These are phyloP conservation scores for Cotesia congregata DNA, from an alignment of 2,888 invertebrate genomes.

Conservation along the genomic window DNA sequence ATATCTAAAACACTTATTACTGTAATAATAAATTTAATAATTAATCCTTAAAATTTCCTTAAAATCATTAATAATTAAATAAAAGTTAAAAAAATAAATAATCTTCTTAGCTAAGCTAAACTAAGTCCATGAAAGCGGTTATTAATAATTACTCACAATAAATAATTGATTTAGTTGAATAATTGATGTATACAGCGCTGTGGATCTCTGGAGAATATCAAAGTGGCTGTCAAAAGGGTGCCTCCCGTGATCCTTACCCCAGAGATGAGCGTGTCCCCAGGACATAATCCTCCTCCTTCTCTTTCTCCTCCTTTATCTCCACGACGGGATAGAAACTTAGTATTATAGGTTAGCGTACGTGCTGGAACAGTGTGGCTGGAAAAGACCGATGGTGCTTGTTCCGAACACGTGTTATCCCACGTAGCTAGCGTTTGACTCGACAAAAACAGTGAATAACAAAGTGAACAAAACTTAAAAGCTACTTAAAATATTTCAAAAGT, in stretches of 20 bases:
- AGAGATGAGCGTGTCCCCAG: constrained; percentile 38
- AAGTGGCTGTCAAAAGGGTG: constrained; percentile 39
- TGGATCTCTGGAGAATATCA: constrained; percentile 43
- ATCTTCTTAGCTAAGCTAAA: neutral
- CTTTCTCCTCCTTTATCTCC: neutral
- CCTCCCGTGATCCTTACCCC: constrained; percentile 31
- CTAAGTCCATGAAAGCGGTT: neutral
- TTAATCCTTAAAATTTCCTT: no score
- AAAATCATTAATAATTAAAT: no score
- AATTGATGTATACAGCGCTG: constrained; percentile 3
- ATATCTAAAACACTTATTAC: no score
- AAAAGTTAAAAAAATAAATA: no score
- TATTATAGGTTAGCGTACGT: constrained; percentile 52
- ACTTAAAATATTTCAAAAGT: constrained; percentile 16
- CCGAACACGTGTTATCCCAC: constrained; percentile 53
- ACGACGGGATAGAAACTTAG: constrained; percentile 44
- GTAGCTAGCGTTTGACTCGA: constrained; percentile 48
- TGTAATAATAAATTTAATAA: no score
- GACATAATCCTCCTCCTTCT: constrained; percentile 26
- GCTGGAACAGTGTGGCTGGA: constrained; percentile 47
- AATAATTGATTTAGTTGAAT: neutral
- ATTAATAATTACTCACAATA: neutral
- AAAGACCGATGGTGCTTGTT: constrained; percentile 52
- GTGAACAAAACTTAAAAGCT: constrained; percentile 6
- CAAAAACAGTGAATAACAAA: constrained; percentile 14